Evolutionary conservation across 2,888 invertebrate genomes (phyloP), one percentile per base, ranked within the genome.

Genomic region (Melanchra persicariae): DNA sequence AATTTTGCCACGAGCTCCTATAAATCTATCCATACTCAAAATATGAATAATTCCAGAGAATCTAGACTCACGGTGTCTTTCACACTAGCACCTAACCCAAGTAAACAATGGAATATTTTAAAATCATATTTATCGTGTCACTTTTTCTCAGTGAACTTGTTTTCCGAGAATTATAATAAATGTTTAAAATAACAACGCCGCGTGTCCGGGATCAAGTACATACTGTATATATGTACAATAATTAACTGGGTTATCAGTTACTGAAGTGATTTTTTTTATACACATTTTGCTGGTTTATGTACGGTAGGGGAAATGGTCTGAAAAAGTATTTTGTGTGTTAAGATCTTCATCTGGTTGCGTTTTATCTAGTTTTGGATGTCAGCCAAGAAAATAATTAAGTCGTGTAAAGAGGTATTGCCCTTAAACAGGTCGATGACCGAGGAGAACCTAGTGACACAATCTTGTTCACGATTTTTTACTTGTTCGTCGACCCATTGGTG

Each of bases 171-270:
- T 40, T 64, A 17, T 40, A 55, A 74, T 40, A 55, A 74, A 60
- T 74, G 54, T 80, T 80, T 74, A 19, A 75, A 77, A 74, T 37
- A 59, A 80, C 62, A 74, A 60, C 2, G 24, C 1, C 15, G 19
- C 1, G 8, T 26, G 51, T 80, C 81, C 81, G 77, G 63, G 81
- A 64, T 75, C 75, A 74, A 61, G 22, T 26, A 47, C 1, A 15
- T 47, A 47, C 8, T 30, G 2, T 54, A 17, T 24, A 0, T 71
- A 26, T 30, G 37, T 34, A 17, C 15, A 45, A 34, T 34, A 22
- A 49, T 62, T 61, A 67, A 54, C 7, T 74, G 15, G 81, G 77
- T 80, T 77, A 77, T 77, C 81, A 45, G n/a, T 47, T 2, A 47
- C 9, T 47, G 34, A 58, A 51, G 47, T 47, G 71, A 49, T 61